phyloP scores from a whole-genome alignment of 2,888 invertebrate species.

The Dasysyrphus tricinctus region DNA sequence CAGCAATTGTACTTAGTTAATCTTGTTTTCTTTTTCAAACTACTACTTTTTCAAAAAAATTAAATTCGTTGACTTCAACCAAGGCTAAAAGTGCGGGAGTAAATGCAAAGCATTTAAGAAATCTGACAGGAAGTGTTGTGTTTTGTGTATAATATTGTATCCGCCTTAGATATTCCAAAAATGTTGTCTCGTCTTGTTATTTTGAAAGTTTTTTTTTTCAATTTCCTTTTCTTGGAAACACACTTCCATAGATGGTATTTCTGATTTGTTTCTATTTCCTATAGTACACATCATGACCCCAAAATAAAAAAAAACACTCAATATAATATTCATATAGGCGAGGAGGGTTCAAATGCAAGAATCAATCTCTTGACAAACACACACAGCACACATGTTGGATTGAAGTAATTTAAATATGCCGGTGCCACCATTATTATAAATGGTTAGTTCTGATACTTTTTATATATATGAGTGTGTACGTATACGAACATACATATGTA shows the following conservation, averaged over 20 bases:
- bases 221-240: slow-evolving; percentile 50
- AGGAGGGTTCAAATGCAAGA: slow-evolving; percentile 35
- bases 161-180: slow-evolving; percentile 49
- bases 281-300: slow-evolving; percentile 34
- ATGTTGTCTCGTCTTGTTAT: slow-evolving; percentile 39
- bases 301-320: slow-evolving; percentile 28
- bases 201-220: slow-evolving; percentile 48
- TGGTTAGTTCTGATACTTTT: neutral
- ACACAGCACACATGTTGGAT: slow-evolving; percentile 49
- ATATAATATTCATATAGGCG: neutral
- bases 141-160: neutral
- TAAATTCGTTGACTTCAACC: slow-evolving; percentile 36
- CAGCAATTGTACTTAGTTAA: neutral
- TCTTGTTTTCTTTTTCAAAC: slow-evolving; percentile 26
- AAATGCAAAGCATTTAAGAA: slow-evolving; percentile 36
- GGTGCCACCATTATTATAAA: slow-evolving; percentile 33
- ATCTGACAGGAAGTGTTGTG: slow-evolving; percentile 46
- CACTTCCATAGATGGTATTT: slow-evolving; percentile 14
- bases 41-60: slow-evolving; percentile 25
- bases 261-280: slow-evolving; percentile 34
- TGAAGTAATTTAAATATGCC: slow-evolving; percentile 59
- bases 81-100: slow-evolving; percentile 27
- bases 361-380: neutral
- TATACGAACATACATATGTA: too few species aligned
- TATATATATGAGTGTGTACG: neutral